Conservation (phyloP, 92 coral and sea anemone genomes). For the Chrysogorgia sp. region DNA sequence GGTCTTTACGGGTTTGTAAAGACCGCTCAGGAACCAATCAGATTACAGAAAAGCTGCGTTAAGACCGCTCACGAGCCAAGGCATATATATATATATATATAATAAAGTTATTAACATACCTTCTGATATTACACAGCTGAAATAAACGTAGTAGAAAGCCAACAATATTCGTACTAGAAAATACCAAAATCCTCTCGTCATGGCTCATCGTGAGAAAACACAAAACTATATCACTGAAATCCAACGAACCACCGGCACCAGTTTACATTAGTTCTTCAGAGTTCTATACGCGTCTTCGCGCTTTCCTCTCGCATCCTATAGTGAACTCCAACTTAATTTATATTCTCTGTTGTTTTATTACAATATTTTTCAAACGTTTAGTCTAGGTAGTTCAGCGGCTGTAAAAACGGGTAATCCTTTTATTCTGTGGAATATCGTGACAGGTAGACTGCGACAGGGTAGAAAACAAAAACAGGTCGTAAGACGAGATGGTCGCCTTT, state of each 20-base stretch:
- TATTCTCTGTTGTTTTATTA: background rate
- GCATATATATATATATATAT: no score
- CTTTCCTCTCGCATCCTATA: no score
- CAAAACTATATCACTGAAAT: background rate
- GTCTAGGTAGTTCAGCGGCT: slow-evolving; percentile 26
- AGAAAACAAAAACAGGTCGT: slow-evolving; percentile 19
- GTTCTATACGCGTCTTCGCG: background rate
- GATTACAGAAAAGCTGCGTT: no score
- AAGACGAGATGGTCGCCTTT: background rate
- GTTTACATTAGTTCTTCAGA: no score
- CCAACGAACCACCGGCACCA: background rate
- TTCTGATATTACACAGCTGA: background rate
- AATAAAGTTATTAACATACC: background rate
- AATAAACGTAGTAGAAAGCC: background rate
- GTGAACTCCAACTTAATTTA: background rate
- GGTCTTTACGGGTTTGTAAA: no score
- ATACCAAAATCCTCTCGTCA: slow-evolving; percentile 23
- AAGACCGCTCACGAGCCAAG: no score
- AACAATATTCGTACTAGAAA: slow-evolving; percentile 16
- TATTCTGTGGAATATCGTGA: slow-evolving; percentile 17
- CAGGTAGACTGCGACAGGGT: background rate
- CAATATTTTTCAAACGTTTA: background rate
- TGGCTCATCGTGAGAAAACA: slow-evolving; percentile 25
- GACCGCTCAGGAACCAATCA: no score
- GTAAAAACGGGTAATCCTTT: slow-evolving; percentile 29